phyloP scores from a whole-genome alignment of 1,140 invertebrate genomes.

The Rhopalosiphum padi region DNA sequence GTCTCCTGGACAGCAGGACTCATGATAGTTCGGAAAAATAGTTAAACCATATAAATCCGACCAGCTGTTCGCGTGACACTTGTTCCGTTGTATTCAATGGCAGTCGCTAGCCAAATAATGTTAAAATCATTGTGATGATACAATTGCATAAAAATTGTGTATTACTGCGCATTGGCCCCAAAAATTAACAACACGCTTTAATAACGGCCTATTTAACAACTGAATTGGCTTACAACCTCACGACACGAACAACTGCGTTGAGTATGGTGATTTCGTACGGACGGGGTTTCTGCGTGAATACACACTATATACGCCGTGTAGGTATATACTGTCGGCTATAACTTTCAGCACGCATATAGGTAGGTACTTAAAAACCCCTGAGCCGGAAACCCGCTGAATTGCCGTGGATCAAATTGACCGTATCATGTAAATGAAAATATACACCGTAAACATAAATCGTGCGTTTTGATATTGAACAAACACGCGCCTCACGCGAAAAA shows the following conservation, averaged over 20 bases:
- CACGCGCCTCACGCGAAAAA: neutral
- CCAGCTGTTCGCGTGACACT: neutral
- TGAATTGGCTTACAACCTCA: neutral
- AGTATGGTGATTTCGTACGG: neutral
- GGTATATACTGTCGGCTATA: neutral
- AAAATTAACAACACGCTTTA: neutral
- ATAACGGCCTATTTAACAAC: neutral
- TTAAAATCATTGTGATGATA: neutral
- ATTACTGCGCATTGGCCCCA: too few species aligned
- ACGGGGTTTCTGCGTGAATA: neutral
- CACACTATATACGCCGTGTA: neutral
- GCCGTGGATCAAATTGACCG: conserved; percentile 23
- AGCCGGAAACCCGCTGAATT: conserved; percentile 14
- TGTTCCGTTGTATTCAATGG: neutral
- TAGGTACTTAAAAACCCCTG: neutral
- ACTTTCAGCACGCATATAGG: neutral
- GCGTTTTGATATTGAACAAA: neutral
- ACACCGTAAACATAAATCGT: neutral
- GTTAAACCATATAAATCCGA: neutral
- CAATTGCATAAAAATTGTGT: neutral
- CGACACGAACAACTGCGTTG: neutral
- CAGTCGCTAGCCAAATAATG: neutral
- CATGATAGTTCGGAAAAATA: neutral
- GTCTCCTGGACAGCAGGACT: neutral
- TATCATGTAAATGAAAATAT: neutral